phyloP scores from a whole-genome alignment of 2,113 vertebrate species.

The Amazona guildingii region DNA sequence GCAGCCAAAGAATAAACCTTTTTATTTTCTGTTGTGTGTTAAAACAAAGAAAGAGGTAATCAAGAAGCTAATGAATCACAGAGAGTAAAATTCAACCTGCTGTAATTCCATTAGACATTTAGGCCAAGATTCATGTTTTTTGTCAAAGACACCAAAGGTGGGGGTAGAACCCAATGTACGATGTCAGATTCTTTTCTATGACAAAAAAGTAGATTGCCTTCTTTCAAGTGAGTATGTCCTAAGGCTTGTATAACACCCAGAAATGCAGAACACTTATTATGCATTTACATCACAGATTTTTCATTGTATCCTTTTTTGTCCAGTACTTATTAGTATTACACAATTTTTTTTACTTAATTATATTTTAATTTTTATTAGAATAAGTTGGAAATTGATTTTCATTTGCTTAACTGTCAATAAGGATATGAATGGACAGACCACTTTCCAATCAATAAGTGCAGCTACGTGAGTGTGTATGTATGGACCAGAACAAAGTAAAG shows the following conservation, averaged over 20 bases:
- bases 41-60: not conserved
- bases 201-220: not conserved
- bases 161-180: not conserved
- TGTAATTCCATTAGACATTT: not conserved
- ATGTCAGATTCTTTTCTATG: not conserved
- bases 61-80: not conserved
- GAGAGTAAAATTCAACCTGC: not conserved
- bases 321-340: not conserved
- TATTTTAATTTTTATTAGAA: not conserved
- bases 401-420: not conserved
- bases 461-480: not conserved
- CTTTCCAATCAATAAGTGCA: not conserved
- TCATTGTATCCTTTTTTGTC: not conserved
- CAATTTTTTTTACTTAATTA: not conserved
- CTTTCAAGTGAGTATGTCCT: not conserved
- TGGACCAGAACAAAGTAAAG: not conserved
- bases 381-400: not conserved
- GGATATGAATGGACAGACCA: not conserved
- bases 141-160: not conserved
- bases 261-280: not conserved
- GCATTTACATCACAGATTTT: not conserved
- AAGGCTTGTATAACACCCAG: not conserved
- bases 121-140: not conserved
- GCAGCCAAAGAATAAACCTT: not conserved
- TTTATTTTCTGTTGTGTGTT: not conserved